Evolutionary conservation across 2,113 vertebrate species (phyloP), one percentile per base, ranked within the genome.

Genomic region (Tyto alba): DNA sequence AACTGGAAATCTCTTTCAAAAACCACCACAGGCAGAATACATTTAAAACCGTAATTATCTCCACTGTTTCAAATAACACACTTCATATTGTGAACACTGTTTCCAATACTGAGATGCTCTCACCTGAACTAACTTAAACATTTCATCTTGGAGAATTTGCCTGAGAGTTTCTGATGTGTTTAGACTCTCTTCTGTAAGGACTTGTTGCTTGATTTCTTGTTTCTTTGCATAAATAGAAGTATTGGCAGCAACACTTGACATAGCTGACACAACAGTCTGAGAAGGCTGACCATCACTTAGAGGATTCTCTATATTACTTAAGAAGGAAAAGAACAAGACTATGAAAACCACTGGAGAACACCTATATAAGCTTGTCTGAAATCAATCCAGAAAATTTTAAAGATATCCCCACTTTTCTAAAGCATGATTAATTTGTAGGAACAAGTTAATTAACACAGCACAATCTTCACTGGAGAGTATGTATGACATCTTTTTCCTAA

Each of bases 41-140:
- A 5, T 60, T 79, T 30, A 47, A 66, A 69, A 52, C 2, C 45
- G 16, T 41, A 68, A 77, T n/a, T 48, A 64, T 38, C 18, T 30
- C 7, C 3, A 27, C 4, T 34, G 26, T 53, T 68, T 69, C 34
- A 53, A 91, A 22, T 36, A 89, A 55, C 7, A 55, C 2, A 43
- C 36, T 41, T 81, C 16, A 16, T 32, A 88, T 9, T 27, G 48
- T 16, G 20, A 71, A 88, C 34, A 34, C 2, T 16, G 7, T 32
- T 87, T 81, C 57, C 56, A 78, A 72, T 29, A 73, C 76, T 27
- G 13, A 75, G 17, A 78, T 45, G 22, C 20, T 59, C 95, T 96
- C 78, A 99, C 99, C 99, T 99, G 99, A 95, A 99, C 98, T 96
- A 99, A 92, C 90, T 98, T 98, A 96, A 99, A 98, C 97, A 99